Conservation (phyloP, 2,888 invertebrate genomes). For the Mellilla xanthometata region DNA sequence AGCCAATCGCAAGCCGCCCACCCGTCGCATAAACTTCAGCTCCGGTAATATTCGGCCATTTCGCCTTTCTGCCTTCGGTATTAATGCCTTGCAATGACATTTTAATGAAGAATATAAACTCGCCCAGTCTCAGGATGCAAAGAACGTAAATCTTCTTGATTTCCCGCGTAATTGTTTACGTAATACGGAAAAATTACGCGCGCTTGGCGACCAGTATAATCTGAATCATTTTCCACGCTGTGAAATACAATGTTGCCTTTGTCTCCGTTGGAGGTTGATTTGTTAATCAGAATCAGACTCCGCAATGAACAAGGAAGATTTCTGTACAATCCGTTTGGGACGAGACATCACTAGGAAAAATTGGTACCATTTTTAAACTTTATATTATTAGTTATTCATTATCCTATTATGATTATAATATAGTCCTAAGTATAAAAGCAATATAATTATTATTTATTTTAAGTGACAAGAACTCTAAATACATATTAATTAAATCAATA, state of each 20-base stretch:
- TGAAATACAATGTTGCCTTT: conserved; percentile 3
- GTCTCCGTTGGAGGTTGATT: too few species aligned
- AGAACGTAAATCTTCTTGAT: conserved; percentile 29
- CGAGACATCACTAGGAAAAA: too few species aligned
- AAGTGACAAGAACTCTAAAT: too few species aligned
- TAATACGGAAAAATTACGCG: conserved; percentile 19
- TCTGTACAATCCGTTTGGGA: too few species aligned
- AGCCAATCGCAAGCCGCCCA: conserved; percentile 37
- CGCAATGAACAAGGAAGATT: too few species aligned
- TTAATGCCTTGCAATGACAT: conserved; percentile 46
- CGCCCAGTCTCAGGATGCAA: conserved; percentile 28
- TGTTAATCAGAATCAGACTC: too few species aligned
- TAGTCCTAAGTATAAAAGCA: too few species aligned
- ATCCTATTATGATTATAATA: too few species aligned
- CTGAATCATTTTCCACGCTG: conserved; percentile 12
- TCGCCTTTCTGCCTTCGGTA: conserved; percentile 40
- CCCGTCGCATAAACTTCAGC: conserved; percentile 44
- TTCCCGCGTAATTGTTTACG: conserved; percentile 21
- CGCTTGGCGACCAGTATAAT: conserved; percentile 8
- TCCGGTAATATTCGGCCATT: conserved; percentile 45
- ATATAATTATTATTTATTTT: too few species aligned
- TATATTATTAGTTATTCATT: too few species aligned
- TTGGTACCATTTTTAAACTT: too few species aligned
- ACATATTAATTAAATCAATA: too few species aligned
- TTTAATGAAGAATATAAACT: conserved; percentile 48